A percentile compares a stretch with the other conserved stretches of the same genome.
phyloP scores from a whole-genome alignment of 2,888 invertebrate species.

The Melinaea marsaeus region DNA sequence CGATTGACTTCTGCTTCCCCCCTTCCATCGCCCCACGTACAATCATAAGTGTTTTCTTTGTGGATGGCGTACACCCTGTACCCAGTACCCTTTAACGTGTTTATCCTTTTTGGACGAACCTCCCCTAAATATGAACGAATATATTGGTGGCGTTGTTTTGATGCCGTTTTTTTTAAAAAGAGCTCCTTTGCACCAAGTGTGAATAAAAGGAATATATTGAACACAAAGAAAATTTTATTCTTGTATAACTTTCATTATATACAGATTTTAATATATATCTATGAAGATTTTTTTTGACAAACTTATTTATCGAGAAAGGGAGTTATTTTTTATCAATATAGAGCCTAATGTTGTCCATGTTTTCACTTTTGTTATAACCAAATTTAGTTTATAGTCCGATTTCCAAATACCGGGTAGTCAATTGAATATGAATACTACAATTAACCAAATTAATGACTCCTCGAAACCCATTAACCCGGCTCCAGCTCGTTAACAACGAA shows the following conservation, averaged over 20 bases:
- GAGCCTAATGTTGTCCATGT: too few species aligned
- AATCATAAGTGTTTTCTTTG: slow-evolving; percentile 74
- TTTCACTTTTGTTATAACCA: too few species aligned
- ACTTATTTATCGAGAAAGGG: too few species aligned
- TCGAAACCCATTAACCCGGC: slow-evolving; percentile 42
- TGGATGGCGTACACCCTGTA: slow-evolving; percentile 57
- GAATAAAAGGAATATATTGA: slow-evolving; percentile 40
- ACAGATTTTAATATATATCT: too few species aligned
- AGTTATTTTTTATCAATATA: too few species aligned
- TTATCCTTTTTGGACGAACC: slow-evolving; percentile 67
- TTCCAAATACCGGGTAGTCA: not conserved
- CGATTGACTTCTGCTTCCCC: slow-evolving; percentile 60
- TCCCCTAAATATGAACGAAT: slow-evolving; percentile 44
- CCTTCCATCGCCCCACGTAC: slow-evolving; percentile 45
- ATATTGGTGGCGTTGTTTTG: slow-evolving; percentile 55
- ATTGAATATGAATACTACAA: slow-evolving; percentile 61
- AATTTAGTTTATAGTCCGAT: too few species aligned
- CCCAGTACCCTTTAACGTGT: slow-evolving; percentile 72
- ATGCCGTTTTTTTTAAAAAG: slow-evolving; percentile 26
- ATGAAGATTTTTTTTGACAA: too few species aligned
- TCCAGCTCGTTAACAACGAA: slow-evolving; percentile 29
- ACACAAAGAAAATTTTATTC: slow-evolving; percentile 3
- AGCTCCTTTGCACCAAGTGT: slow-evolving; percentile 19
- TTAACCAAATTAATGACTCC: slow-evolving; percentile 52
- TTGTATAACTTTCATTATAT: not conserved